Evolutionary conservation across 53 echinoderm and acorn worm genomes (phyloP), one percentile per base, ranked within the genome.

Genomic region (Patiria pectinifera): DNA sequence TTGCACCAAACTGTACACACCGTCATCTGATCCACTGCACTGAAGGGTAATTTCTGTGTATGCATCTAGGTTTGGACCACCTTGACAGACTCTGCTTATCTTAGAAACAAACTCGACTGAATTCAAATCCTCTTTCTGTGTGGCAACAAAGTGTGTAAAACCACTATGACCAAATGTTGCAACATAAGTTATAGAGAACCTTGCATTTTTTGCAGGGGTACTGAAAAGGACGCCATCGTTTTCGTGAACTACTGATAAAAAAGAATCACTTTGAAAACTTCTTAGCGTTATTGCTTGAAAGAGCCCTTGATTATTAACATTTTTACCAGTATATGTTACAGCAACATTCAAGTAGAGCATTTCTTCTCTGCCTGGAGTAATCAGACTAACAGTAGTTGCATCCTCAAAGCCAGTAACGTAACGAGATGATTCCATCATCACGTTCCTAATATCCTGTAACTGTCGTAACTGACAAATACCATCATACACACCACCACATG

Each of bases 11-110:
- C 76, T 91, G 86, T 93, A 95, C n/a, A 66, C 82, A 59, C 14
- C 35, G 18, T 1, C 35, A 35, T 35, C 35, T 35, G 49, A 21
- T 12, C 87, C 76, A 77, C 53, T 69, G 61, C 93, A 94, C 25
- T 87, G 63, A 43, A 93, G 58, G 74, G 48, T 61, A 59, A 95
- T 92, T 24, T 95, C 95, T 85, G 93, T 85, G 80, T 79, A 92
- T 8, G 92, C 72, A 2, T 80, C 93, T 12, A 95, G 43, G 23
- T 91, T 70, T 19, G 25, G 71, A 8, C 5, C 35, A 26, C 45
- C 71, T 14, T 92, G 92, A 80, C 95, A 95, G 26, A 95, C 93
- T n/a, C 95, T 83, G 83, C 69, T 95, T 10, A 95, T 53, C 49
- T 90, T 95, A 15, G 92, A 92, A 23, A 92, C 80, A 59, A 23